Base-by-base conservation (phyloP, 2,113 vertebrate species). In the Halichoeres trimaculatus region DNA sequence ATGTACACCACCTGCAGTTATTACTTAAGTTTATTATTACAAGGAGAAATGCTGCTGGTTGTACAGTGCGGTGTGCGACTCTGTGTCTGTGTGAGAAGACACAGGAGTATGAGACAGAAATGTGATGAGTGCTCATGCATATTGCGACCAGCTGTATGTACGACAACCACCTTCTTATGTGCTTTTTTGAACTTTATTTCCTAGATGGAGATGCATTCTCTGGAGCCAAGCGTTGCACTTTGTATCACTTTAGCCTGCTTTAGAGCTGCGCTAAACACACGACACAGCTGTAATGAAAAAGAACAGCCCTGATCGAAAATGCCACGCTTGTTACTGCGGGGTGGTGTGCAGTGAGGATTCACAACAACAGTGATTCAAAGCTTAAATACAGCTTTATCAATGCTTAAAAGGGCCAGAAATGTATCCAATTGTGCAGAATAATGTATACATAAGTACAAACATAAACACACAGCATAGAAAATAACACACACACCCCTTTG, bases 21-120 rank as follows among this genome's bases (percentile, higher is more conserved):
- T 88, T 89, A 84, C 77, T 66, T 19, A 36, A 64, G 75, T 80
- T 77, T 86, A 66, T 89, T 88, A 88, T 86, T 88, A 85, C 78
- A 56, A 78, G 54, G 34, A 71, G 70, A 81, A 75, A 67, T 48
- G 41, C 26, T 60, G 58, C 69, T 64, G 7, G n/a, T 68, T 60
- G 60, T 51, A 67, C 61, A 43, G 56, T 12, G 48, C 11, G 50
- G 11, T n/a, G 23, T 52, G 30, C 6, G 30, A 34, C 36, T 9
- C 26, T 30, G 30, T 30, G 30, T 30, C 30, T 30, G 30, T 30
- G 30, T 30, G 30, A 30, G 6, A 30, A 41, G 40, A 41, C 3
- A 0, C 11, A 1, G 2, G 40, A 17, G 16, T 5, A 16, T 3
- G 41, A 45, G 41, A 16, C 16, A 45, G 41, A 45, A 45, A 19